phyloP scores from a whole-genome alignment of 2,113 vertebrate genomes.

The Cyrtonyx montezumae region DNA sequence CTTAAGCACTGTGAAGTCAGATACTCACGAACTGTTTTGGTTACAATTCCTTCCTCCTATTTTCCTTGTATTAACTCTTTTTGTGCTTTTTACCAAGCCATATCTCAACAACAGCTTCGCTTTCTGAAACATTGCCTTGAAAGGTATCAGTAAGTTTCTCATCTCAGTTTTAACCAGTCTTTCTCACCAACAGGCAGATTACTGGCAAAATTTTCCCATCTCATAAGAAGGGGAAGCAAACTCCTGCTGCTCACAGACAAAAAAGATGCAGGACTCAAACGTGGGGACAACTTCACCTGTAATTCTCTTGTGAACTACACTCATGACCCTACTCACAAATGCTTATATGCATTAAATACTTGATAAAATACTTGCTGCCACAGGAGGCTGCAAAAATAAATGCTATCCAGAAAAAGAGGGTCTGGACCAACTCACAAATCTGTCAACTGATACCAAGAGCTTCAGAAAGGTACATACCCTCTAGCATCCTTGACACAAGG shows the following conservation, averaged over 20 bases:
- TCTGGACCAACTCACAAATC: not conserved
- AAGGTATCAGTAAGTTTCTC: not conserved
- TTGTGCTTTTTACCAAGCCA: not conserved
- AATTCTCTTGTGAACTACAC: not conserved
- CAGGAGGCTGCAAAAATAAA: not conserved
- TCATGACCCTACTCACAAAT: fast-evolving
- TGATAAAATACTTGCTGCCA: not conserved
- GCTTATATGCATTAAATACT: not conserved
- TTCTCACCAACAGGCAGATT: not conserved
- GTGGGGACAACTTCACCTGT: not conserved
- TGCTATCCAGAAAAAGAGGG: not conserved
- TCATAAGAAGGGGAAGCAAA: not conserved
- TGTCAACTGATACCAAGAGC: not conserved
- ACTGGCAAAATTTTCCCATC: not conserved
- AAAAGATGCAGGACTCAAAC: not conserved
- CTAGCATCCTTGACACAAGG: not conserved
- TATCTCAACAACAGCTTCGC: not conserved
- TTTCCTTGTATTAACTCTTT: not conserved
- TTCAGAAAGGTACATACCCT: not conserved
- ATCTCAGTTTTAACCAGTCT: not conserved
- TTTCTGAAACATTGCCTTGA: not conserved
- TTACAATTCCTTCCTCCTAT: not conserved
- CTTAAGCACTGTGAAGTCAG: not conserved
- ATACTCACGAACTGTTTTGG: not conserved
- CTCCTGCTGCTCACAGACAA: not conserved